Evolutionary conservation across 2,888 invertebrate species (phyloP).

Genomic region (Matsumyia berberina): DNA sequence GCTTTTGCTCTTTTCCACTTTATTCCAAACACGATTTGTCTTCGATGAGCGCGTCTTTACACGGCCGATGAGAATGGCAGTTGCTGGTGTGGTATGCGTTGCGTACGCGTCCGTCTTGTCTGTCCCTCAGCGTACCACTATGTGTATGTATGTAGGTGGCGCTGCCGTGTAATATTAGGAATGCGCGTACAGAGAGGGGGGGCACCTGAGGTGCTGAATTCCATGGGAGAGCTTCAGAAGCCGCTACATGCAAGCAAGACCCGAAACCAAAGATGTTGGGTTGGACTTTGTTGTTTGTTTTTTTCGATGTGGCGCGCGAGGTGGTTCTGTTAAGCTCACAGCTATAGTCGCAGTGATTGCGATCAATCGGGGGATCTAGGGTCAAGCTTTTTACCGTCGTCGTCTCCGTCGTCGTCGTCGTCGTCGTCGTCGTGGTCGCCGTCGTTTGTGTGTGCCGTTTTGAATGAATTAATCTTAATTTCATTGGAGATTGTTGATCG

Average conservation of each 20-base stretch:
- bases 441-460: conserved; percentile 54
- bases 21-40: conserved; percentile 41
- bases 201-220: conserved; percentile 51
- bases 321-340: conserved; percentile 69
- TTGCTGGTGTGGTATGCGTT: conserved; percentile 15
- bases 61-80: conserved; percentile 7
- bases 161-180: conserved; percentile 66
- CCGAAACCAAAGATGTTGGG: conserved; percentile 51
- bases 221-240: conserved; percentile 71
- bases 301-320: conserved; percentile 63
- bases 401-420: conserved; percentile 31
- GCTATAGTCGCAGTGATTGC: conserved; percentile 68
- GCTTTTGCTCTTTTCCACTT: conserved; percentile 61
- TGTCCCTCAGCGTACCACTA: neutral
- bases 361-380: conserved; percentile 72
- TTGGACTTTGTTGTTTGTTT: conserved; percentile 53
- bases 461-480: conserved; percentile 70
- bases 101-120: conserved; percentile 3
- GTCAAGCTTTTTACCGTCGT: conserved; percentile 68
- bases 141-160: conserved; percentile 55
- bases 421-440: conserved; percentile 17
- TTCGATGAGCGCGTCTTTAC: conserved; percentile 48
- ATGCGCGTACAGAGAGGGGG: conserved; percentile 60
- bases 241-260: conserved; percentile 63
- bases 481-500: conserved; percentile 54